These are phyloP conservation scores for Campopleginae sp. DNA, from an alignment of 2,888 invertebrate species.

Conservation along the genomic window DNA sequence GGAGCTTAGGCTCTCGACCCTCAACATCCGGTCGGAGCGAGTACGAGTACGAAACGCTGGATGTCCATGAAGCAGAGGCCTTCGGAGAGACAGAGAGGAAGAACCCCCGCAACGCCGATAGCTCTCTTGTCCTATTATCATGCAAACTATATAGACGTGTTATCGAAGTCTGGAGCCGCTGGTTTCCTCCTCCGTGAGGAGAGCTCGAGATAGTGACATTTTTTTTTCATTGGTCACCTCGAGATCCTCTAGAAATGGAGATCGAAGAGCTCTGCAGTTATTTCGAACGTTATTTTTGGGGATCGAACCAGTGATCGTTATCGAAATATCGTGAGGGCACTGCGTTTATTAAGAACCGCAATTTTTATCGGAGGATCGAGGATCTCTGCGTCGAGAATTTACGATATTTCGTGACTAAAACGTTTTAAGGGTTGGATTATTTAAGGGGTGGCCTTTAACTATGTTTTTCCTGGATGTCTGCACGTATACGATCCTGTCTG, in stretches of 20 bases:
- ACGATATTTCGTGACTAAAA: conserved; percentile 7
- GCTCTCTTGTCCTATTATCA: conserved; percentile 47
- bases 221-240: background rate
- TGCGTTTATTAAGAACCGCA: background rate
- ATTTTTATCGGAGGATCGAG: too few relatives aligned
- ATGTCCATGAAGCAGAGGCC: conserved; percentile 35
- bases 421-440: conserved; percentile 11
- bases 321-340: background rate
- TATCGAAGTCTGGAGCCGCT: conserved; percentile 44
- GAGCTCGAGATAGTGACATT: background rate
- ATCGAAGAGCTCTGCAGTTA: background rate
- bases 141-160: conserved; percentile 57
- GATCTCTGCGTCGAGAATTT: background rate
- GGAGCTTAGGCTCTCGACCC: conserved; percentile 54
- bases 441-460: background rate
- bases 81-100: conserved; percentile 5
- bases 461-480: background rate
- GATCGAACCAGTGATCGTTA: background rate
- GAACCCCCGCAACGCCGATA: conserved; percentile 15
- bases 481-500: conserved; percentile 7
- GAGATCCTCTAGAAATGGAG: background rate
- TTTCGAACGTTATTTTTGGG: background rate
- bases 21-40: conserved; percentile 62
- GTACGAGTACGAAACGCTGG: conserved; percentile 44
- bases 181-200: conserved; percentile 24